These are phyloP conservation scores for Hemitrygon akajei DNA, from an alignment of 2,797 vertebrate genomes.

Conservation along the genomic window DNA sequence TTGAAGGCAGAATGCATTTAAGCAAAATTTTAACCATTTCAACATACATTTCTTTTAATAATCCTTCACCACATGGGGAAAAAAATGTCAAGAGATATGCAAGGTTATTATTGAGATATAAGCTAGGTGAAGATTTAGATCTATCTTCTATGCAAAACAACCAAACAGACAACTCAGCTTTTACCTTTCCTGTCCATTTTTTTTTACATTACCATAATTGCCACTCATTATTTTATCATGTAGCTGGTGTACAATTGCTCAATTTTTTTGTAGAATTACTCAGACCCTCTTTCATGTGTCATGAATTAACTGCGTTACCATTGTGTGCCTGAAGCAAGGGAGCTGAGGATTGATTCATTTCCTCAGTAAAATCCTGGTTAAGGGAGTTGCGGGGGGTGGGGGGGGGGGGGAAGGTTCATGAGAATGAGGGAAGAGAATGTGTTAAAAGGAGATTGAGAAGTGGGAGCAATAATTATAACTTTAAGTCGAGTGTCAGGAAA, in stretches of 20 bases:
- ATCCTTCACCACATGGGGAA: not conserved
- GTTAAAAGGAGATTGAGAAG: not conserved
- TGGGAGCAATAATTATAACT: not conserved
- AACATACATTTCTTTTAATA: conserved; percentile 2
- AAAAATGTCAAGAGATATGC: not conserved
- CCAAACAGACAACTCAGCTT: conserved; percentile 14
- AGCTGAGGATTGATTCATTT: not conserved
- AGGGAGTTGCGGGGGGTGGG: not conserved
- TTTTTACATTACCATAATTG: conserved; percentile 8
- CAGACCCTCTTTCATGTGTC: conserved; percentile 10
- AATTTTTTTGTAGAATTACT: not conserved
- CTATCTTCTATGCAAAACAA: conserved; percentile 28
- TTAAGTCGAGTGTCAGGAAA: not conserved
- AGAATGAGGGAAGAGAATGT: too few relatives aligned
- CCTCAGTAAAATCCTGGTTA: not conserved
- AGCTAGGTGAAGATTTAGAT: conserved; percentile 17
- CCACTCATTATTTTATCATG: not conserved
- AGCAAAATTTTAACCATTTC: not conserved
- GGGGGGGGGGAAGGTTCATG: too few relatives aligned
- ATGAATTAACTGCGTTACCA: not conserved
- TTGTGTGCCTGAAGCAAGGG: not conserved
- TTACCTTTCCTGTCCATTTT: not conserved
- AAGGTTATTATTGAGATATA: conserved; percentile 8
- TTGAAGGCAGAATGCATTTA: not conserved
- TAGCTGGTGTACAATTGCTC: not conserved